phyloP scores from a whole-genome alignment of 2,888 invertebrate species.

The Steinernema hermaphroditum region DNA sequence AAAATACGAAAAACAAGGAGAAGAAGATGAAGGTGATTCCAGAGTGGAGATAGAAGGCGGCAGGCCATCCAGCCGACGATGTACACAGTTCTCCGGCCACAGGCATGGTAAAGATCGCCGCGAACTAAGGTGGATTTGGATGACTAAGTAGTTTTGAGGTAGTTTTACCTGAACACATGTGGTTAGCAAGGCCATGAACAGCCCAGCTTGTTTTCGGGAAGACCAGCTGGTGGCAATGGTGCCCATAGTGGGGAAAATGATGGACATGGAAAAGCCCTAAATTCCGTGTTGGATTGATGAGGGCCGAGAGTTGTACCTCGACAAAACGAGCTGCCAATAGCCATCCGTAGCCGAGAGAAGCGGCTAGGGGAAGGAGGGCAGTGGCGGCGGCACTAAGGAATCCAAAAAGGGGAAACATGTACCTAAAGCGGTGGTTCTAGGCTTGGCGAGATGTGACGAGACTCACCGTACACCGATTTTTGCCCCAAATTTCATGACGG shows the following conservation, averaged over 20 bases:
- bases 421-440: not conserved
- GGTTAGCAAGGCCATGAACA: conserved; percentile 36
- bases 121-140: conserved; percentile 41
- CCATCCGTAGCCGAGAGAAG: not conserved
- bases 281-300: not conserved
- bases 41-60: conserved; percentile 42
- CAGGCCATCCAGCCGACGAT: conserved; percentile 39
- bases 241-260: conserved; percentile 42
- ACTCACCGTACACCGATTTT: conserved; percentile 37
- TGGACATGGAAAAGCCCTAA: conserved; percentile 42
- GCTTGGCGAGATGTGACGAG: not conserved
- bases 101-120: conserved; percentile 41
- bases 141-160: not conserved
- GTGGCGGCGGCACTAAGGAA: conserved; percentile 30
- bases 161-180: not conserved
- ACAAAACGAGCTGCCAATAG: conserved; percentile 22
- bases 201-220: conserved; percentile 37
- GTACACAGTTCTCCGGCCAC: conserved; percentile 41
- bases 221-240: conserved; percentile 44
- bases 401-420: conserved; percentile 29
- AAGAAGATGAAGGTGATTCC: conserved; percentile 39
- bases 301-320: not conserved
- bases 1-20: conserved; percentile 42
- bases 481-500: conserved; percentile 28
- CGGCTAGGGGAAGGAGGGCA: conserved; percentile 32